Conservation (phyloP, 2,113 vertebrate genomes). For the Epinephelus lanceolatus region DNA sequence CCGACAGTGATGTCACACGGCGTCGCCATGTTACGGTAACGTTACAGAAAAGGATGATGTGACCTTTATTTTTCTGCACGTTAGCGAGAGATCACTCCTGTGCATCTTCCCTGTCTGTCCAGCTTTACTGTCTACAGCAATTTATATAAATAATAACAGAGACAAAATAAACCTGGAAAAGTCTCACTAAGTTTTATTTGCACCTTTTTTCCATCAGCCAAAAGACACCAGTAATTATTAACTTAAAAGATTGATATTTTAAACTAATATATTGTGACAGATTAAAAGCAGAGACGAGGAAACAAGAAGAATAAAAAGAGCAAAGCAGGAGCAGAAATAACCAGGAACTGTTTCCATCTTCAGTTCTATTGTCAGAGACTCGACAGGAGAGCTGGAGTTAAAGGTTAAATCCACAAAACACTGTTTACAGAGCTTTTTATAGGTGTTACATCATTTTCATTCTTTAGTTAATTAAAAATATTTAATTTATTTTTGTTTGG, state of each 20-base stretch:
- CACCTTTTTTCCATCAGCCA: not conserved
- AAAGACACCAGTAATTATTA: not conserved
- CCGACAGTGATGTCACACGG: too few species aligned
- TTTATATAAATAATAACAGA: too few species aligned
- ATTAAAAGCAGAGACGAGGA: not conserved
- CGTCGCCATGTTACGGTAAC: not conserved
- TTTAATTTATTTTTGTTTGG: not conserved
- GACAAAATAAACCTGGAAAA: too few species aligned
- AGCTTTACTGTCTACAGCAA: not conserved
- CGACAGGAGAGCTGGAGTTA: not conserved
- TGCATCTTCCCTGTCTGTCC: not conserved
- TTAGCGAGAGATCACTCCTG: slow-evolving; percentile 38
- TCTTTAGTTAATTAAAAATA: not conserved
- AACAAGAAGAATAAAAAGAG: slow-evolving; percentile 7
- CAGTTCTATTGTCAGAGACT: not conserved
- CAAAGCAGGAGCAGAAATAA: slow-evolving; percentile 35
- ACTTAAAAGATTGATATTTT: not conserved
- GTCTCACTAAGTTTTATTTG: too few species aligned
- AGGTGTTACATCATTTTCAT: too few species aligned
- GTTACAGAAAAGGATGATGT: not conserved
- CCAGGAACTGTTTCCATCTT: not conserved
- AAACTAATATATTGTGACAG: not conserved
- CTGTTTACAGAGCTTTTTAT: not conserved
- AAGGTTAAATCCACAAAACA: not conserved
- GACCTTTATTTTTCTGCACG: slow-evolving; percentile 24